Base-by-base conservation (phyloP, 2,888 invertebrate species). In the Chloromyia formosa region DNA sequence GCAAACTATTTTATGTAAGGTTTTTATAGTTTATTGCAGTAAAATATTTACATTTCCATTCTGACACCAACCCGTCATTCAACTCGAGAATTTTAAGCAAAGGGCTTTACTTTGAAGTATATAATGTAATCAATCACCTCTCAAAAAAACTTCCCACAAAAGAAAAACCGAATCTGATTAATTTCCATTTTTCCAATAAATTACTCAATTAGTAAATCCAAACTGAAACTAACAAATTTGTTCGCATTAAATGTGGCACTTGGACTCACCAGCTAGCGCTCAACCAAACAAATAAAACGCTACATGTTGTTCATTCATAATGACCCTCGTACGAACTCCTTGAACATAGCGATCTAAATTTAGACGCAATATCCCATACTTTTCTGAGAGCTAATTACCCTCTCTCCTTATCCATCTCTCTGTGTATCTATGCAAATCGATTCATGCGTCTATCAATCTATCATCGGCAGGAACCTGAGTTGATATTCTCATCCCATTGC, bases 171-270 rank as follows among this genome's bases (percentile, higher is more conserved):
- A 49, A 49, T 49, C 16, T 56, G 20, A 56, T 20, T 56, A 16
- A 56, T 56, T 56, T 20, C 27, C 27, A 56, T 56, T 56, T 56
- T 20, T 20, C 18, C 10, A 56, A 16, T 16, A n/a, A 56, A 56
- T 56, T 56, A 56, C 56, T 56, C 56, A 56, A 56, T 20, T 56
- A 20, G 56, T 20, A 56, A 56, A 20, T 20, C 16, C 5, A 20
- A 56, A 20, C 56, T 56, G 10, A 20, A 56, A 56, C 56, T 56
- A 56, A 56, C 56, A 56, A 56, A 56, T 56, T 56, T 9, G 10
- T 16, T 56, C 56, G 2, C 56, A 56, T 56, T 56, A 56, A 56
- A 56, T 56, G 10, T 56, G 56, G 10, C 20, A 56, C 10, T 18
- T 20, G 10, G 56, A 16, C 16, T 56, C 18, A 16, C 16, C 10